These are phyloP conservation scores for Drosophila athabasca DNA, from an alignment of 1,140 invertebrate species.

Conservation along the genomic window DNA sequence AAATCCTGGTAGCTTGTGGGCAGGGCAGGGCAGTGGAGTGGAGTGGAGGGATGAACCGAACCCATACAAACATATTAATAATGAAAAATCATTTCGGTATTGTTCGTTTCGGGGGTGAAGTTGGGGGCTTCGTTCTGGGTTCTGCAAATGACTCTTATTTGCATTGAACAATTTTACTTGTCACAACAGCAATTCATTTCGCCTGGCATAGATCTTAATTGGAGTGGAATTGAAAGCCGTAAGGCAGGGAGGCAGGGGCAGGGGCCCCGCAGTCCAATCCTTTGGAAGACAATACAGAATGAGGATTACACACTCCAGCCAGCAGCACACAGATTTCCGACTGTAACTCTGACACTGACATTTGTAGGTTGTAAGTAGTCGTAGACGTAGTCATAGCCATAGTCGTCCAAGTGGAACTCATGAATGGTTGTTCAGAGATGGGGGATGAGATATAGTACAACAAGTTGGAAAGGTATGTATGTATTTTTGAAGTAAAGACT, in stretches of 20 bases:
- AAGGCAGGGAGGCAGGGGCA: slow-evolving; percentile 24
- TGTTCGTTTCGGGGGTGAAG: not conserved
- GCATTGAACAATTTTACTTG: slow-evolving; percentile 30
- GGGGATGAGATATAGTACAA: not conserved
- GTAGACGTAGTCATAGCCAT: not conserved
- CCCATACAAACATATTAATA: slow-evolving; percentile 35
- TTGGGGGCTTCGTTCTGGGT: not conserved
- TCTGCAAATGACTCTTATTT: slow-evolving; percentile 44
- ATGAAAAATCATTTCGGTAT: slow-evolving; percentile 40
- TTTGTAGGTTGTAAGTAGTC: slow-evolving; percentile 46
- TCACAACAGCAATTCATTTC: slow-evolving; percentile 43
- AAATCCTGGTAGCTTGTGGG: slow-evolving; percentile 5
- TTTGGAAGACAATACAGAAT: slow-evolving; percentile 30
- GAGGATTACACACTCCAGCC: slow-evolving; percentile 33
- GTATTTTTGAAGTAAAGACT: no score
- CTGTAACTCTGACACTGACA: slow-evolving; percentile 42
- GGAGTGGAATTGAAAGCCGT: slow-evolving; percentile 58
- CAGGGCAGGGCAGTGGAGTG: not conserved
- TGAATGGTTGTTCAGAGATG: not conserved
- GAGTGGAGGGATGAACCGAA: not conserved
- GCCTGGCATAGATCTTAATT: slow-evolving; percentile 53
- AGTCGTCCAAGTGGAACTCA: slow-evolving; percentile 9
- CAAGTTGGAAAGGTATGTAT: not conserved
- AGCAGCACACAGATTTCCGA: slow-evolving; percentile 30
- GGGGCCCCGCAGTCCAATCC: slow-evolving; percentile 11